phyloP scores from a whole-genome alignment of 2,113 vertebrate genomes.

The Pluvialis apricaria region DNA sequence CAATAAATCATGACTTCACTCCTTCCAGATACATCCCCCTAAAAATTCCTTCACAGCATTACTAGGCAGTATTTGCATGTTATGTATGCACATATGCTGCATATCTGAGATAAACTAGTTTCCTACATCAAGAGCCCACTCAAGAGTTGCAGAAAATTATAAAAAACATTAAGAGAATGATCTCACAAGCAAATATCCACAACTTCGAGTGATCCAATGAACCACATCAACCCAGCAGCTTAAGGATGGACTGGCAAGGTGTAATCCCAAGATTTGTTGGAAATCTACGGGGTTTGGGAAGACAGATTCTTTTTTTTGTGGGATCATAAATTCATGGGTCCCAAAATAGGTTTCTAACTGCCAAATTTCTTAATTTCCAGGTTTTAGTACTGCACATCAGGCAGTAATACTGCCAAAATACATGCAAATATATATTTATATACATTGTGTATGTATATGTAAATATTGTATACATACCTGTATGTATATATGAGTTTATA shows the following conservation, averaged over 20 bases:
- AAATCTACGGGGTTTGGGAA: neutral
- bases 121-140: neutral
- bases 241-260: neutral
- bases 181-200: neutral
- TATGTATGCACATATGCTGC: rapidly evolving
- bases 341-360: neutral
- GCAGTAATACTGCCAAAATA: neutral
- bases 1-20: neutral
- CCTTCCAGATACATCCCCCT: neutral
- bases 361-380: neutral
- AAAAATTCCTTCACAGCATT: neutral
- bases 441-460: neutral
- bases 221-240: neutral
- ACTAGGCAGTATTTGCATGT: neutral
- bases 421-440: neutral
- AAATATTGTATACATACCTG: neutral
- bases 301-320: neutral
- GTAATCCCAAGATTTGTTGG: neutral
- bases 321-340: neutral
- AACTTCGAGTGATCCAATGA: neutral
- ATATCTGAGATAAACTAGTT: neutral
- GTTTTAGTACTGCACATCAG: neutral
- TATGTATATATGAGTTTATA: neutral
- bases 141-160: neutral
- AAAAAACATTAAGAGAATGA: neutral